Evolutionary conservation across 2,797 vertebrate genomes (phyloP).

Genomic region (Apogon talboti): DNA sequence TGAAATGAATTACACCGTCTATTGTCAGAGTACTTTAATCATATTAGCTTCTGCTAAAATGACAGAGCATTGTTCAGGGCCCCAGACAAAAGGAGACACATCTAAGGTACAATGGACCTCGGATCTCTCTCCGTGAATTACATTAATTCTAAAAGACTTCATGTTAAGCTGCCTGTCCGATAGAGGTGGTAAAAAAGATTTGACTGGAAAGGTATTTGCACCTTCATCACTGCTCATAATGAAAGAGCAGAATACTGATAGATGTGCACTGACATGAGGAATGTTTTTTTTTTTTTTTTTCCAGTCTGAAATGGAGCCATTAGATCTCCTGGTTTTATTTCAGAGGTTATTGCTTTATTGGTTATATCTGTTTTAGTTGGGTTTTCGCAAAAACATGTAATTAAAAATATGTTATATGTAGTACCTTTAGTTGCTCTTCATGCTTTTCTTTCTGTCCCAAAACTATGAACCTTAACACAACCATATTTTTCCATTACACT

Average conservation of each 20-base stretch:
- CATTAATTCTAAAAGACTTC: conserved; percentile 84
- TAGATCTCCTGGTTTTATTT: conserved; percentile 36
- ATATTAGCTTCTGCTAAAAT: conserved; percentile 83
- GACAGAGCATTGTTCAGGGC: conserved; percentile 81
- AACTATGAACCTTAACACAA: too few relatives aligned
- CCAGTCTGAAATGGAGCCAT: conserved; percentile 40
- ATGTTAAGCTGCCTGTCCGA: conserved; percentile 73
- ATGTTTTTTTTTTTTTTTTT: not conserved
- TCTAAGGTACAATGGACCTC: conserved; percentile 84
- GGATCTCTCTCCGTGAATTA: conserved; percentile 80
- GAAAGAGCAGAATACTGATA: conserved; percentile 62
- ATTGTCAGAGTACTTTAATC: conserved; percentile 85
- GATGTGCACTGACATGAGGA: conserved; percentile 26
- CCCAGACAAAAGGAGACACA: conserved; percentile 84
- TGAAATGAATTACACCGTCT: conserved; percentile 82
- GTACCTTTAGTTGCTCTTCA: too few relatives aligned
- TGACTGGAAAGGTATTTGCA: conserved; percentile 68
- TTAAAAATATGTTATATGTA: too few relatives aligned
- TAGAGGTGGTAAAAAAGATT: conserved; percentile 57
- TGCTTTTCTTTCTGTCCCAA: too few relatives aligned
- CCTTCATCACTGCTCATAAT: conserved; percentile 76
- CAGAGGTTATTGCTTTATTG: conserved; percentile 31
- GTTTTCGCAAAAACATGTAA: conserved; percentile 26
- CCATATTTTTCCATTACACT: too few relatives aligned
- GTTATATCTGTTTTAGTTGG: conserved; percentile 27